Conservation (phyloP, 2,113 vertebrate genomes). For the Thinocorus orbignyianus region DNA sequence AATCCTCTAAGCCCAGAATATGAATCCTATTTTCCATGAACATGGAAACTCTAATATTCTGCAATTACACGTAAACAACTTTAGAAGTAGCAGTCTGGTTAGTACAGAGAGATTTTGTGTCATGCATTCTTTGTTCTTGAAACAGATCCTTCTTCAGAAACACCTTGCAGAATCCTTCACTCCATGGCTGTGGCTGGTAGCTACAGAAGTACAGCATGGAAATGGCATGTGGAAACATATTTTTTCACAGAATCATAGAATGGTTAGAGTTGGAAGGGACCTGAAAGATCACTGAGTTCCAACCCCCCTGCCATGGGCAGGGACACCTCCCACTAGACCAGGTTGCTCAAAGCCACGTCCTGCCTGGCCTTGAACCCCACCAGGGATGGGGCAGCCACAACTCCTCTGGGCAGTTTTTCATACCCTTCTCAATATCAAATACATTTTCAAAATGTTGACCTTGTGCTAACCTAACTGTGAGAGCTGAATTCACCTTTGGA, state of each 20-base stretch:
- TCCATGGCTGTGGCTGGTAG: neutral
- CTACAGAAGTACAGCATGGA: fast-evolving
- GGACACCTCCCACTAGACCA: no score
- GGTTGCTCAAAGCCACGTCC: no score
- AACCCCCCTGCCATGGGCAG: no score
- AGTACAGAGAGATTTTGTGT: fast-evolving
- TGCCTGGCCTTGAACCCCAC: no score
- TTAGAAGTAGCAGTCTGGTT: neutral
- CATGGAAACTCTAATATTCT: neutral
- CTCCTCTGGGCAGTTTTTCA: neutral
- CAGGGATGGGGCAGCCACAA: no score
- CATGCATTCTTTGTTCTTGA: neutral
- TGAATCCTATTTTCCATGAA: neutral
- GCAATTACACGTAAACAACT: neutral
- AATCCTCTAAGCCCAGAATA: neutral
- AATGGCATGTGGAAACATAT: neutral
- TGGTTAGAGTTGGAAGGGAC: no score
- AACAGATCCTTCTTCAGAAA: neutral
- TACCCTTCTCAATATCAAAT: neutral
- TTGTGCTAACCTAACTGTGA: neutral
- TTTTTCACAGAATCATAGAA: neutral
- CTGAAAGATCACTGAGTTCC: no score
- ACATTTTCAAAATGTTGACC: neutral
- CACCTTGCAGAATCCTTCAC: neutral
- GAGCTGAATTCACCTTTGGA: neutral